phyloP scores from a whole-genome alignment of 2,113 vertebrate species.

The Aphyosemion australe region DNA sequence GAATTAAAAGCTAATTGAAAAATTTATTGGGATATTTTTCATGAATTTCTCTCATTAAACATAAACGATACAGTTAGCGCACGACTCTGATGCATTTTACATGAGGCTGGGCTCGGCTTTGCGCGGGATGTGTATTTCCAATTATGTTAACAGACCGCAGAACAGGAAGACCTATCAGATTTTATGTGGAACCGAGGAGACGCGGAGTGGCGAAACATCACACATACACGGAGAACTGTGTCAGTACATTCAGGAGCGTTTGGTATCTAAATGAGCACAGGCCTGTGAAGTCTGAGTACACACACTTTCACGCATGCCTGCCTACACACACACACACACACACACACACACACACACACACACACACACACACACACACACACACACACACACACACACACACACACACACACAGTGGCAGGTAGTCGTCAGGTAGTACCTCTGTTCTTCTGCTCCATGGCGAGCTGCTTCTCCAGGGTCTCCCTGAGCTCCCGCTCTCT shows the following conservation, averaged over 20 bases:
- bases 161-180: constrained; percentile 20
- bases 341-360: constrained; percentile 1
- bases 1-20: constrained; percentile 70
- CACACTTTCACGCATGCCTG: not conserved
- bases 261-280: constrained; percentile 19
- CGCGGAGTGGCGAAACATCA: constrained; percentile 28
- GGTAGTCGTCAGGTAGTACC: constrained; percentile 77
- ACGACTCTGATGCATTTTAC: constrained; percentile 74
- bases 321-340: constrained; percentile 3
- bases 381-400: constrained; percentile 2
- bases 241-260: constrained; percentile 27
- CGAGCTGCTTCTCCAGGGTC: constrained; percentile 97
- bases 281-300: constrained; percentile 20
- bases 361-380: constrained; percentile 3
- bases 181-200: constrained; percentile 23
- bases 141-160: constrained; percentile 62
- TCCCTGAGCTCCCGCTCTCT: constrained; percentile 97
- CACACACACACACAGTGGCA: constrained; percentile 19
- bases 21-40: constrained; percentile 75
- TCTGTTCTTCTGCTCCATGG: constrained; percentile 99
- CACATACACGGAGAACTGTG: constrained; percentile 32
- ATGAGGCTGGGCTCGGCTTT: constrained; percentile 65
- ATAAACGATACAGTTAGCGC: constrained; percentile 74
- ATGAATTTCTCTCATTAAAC: constrained; percentile 80
- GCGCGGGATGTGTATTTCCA: constrained; percentile 73